Conservation (phyloP, 2,797 vertebrate species). For the Acropternis orthonyx region DNA sequence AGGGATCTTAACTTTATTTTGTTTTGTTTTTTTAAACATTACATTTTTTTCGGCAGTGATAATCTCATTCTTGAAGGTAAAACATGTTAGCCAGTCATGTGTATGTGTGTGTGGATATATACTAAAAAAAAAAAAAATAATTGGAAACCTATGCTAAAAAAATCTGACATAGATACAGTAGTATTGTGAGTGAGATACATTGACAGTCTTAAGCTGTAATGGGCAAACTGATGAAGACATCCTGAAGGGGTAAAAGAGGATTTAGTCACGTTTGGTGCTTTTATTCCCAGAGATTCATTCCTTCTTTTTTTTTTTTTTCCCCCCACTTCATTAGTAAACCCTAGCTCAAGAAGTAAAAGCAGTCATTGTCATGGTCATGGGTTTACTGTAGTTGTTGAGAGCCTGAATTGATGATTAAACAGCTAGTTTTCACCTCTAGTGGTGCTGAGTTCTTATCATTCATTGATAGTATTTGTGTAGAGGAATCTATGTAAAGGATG, state of each 20-base stretch:
- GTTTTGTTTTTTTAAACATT: not conserved
- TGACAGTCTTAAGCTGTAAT: not conserved
- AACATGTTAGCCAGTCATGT: not conserved
- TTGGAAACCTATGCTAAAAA: not conserved
- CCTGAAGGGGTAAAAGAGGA: not conserved
- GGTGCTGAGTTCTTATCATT: not conserved
- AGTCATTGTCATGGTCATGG: not conserved
- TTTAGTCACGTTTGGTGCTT: not conserved
- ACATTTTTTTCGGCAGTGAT: not conserved
- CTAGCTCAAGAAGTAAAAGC: not conserved
- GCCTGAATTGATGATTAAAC: not conserved
- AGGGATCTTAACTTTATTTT: not conserved
- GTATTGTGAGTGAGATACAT: not conserved
- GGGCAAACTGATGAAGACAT: not conserved
- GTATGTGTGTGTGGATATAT: accelerated
- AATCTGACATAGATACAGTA: accelerated
- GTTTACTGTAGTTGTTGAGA: not conserved
- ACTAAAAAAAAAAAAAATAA: not conserved
- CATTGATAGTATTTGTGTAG: not conserved
- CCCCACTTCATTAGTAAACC: not conserved
- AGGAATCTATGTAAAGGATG: not conserved
- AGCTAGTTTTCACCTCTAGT: not conserved
- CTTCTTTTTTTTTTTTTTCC: too few species aligned
- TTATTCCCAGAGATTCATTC: not conserved
- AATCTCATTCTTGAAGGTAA: not conserved